phyloP scores from a whole-genome alignment of 1,140 invertebrate species.

The Popillia japonica region DNA sequence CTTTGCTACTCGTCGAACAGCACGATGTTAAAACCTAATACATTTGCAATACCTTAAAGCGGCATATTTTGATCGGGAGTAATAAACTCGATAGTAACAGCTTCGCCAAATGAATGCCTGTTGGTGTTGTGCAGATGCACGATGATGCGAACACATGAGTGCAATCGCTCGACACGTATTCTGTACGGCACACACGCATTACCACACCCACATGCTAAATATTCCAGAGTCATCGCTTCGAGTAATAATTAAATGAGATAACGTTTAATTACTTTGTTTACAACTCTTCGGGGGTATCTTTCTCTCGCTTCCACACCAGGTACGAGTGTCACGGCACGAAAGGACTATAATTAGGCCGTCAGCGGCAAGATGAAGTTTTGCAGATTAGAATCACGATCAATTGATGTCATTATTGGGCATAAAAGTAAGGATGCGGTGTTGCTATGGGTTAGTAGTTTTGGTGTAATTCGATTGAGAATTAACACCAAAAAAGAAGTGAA shows the following conservation, averaged over 20 bases:
- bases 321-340: constrained; percentile 5
- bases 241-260: constrained; percentile 31
- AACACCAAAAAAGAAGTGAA: too few species aligned
- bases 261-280: constrained; percentile 35
- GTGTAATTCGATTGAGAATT: too few species aligned
- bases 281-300: constrained; percentile 4
- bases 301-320: neutral
- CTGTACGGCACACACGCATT: neutral
- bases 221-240: constrained; percentile 25
- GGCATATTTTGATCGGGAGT: neutral
- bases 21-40: neutral
- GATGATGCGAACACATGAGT: neutral
- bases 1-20: constrained; percentile 1
- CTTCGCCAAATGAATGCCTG: neutral
- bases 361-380: constrained; percentile 1
- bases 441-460: too few species aligned
- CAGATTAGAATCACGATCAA: constrained; percentile 13
- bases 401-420: neutral
- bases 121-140: constrained; percentile 13
- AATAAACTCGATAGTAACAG: constrained; percentile 17
- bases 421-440: neutral
- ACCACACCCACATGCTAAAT: constrained; percentile 29
- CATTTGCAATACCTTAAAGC: neutral
- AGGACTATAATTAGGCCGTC: neutral
- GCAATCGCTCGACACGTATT: neutral